Percentiles rank a stretch among this genome's conserved stretches.
Conservation (phyloP, 2,113 vertebrate genomes). For the Heterotilapia buettikoferi region DNA sequence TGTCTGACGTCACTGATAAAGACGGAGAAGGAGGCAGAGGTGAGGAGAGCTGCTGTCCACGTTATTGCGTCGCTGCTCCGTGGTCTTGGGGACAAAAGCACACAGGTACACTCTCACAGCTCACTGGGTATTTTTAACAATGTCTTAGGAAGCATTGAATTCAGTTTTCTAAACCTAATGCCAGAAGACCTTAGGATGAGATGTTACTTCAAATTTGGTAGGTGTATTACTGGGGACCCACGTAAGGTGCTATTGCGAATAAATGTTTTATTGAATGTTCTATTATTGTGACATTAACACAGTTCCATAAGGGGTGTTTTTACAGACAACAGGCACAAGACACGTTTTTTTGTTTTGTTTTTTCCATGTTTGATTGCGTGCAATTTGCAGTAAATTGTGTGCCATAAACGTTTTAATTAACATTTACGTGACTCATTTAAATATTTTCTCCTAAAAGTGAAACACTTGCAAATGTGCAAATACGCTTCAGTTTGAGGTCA, state of each 20-base stretch:
- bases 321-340: not conserved
- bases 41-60: constrained; percentile 86
- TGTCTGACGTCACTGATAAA: constrained; percentile 79
- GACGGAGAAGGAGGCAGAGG: constrained; percentile 80
- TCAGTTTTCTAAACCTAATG: not conserved
- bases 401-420: not conserved
- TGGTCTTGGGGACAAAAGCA: constrained; percentile 83
- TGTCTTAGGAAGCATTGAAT: not conserved
- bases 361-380: not conserved
- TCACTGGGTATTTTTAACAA: not conserved
- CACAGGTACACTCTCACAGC: constrained; percentile 73
- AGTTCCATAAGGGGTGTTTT: not conserved
- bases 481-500: not conserved
- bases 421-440: not conserved
- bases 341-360: not conserved
- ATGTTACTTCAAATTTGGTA: not conserved
- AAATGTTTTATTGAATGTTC: not conserved
- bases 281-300: not conserved
- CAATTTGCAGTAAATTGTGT: not conserved
- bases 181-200: not conserved
- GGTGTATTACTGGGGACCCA: not conserved
- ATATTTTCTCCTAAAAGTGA: not conserved
- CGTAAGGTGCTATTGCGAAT: not conserved
- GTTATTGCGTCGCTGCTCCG: constrained; percentile 83
- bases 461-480: not conserved